Evolutionary conservation across 2,797 vertebrate genomes (phyloP).

Genomic region (Apodemus agrarius): DNA sequence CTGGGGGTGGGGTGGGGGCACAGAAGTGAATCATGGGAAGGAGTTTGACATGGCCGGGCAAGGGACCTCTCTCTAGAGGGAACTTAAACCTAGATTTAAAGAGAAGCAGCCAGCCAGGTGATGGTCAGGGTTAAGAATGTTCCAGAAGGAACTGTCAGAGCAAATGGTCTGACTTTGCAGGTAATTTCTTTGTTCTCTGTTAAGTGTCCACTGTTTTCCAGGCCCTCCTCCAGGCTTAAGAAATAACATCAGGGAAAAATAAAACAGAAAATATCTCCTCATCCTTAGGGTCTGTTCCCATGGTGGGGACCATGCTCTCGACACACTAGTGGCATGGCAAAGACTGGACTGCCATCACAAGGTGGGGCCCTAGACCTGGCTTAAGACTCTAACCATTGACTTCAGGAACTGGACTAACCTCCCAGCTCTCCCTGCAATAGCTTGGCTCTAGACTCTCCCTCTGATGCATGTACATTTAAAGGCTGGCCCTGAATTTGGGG

Average conservation of each 20-base stretch:
- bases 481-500: neutral
- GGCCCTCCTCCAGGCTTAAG: neutral
- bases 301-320: fast-evolving
- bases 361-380: neutral
- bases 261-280: neutral
- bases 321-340: neutral
- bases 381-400: neutral
- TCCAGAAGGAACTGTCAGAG: neutral
- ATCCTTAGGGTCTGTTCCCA: neutral
- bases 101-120: neutral
- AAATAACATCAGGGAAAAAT: neutral
- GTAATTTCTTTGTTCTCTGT: neutral
- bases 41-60: neutral
- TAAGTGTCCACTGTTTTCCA: neutral
- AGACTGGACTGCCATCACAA: neutral
- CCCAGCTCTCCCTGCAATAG: neutral
- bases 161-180: neutral
- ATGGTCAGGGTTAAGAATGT: neutral
- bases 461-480: neutral
- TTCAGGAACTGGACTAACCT: neutral
- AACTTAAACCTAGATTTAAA: neutral
- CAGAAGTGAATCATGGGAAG: fast-evolving
- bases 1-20: neutral
- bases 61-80: neutral
- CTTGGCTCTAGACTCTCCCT: neutral